phyloP scores from a whole-genome alignment of 2,113 vertebrate genomes.

The Ammodytes dubius region DNA sequence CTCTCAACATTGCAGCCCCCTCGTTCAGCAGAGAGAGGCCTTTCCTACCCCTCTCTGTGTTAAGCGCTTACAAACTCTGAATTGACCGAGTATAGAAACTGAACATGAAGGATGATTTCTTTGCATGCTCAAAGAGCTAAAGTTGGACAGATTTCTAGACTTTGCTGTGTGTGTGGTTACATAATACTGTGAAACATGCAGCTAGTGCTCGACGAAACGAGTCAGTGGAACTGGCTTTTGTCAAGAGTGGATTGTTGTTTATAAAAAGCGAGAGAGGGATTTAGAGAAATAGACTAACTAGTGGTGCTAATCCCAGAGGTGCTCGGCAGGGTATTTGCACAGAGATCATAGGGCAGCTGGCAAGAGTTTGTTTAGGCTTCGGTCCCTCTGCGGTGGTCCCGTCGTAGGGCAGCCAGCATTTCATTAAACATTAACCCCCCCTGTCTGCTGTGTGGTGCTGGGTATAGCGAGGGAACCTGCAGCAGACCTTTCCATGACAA shows the following conservation, averaged over 20 bases:
- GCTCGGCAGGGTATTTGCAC: conserved; percentile 68
- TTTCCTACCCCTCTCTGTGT: conserved; percentile 21
- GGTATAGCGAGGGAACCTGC: conserved; percentile 27
- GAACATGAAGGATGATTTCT: conserved; percentile 8
- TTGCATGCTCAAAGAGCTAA: conserved; percentile 18
- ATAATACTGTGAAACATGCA: conserved; percentile 63
- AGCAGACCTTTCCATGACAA: conserved; percentile 18
- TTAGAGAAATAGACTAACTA: conserved; percentile 42
- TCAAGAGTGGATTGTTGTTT: conserved; percentile 48
- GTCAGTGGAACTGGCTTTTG: conserved; percentile 38
- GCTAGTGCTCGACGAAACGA: conserved; percentile 49
- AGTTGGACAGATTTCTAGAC: conserved; percentile 44
- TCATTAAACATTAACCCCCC: conserved; percentile 71
- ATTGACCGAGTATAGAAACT: background rate
- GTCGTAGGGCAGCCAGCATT: conserved; percentile 60
- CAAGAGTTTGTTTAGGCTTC: conserved; percentile 77
- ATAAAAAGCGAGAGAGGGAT: conserved; percentile 21
- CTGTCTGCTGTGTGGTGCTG: conserved; percentile 27
- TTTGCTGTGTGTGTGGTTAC: conserved; percentile 34
- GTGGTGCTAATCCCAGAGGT: conserved; percentile 62
- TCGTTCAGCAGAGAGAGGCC: conserved; percentile 1
- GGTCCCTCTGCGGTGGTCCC: conserved; percentile 64
- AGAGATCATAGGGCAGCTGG: conserved; percentile 75
- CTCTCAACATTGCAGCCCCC: conserved; percentile 45
- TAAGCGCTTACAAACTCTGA: conserved; percentile 28